Evolutionary conservation across 2,888 invertebrate species (phyloP), one percentile per base, ranked within the genome.

Genomic region (Calliopum simillimum): DNA sequence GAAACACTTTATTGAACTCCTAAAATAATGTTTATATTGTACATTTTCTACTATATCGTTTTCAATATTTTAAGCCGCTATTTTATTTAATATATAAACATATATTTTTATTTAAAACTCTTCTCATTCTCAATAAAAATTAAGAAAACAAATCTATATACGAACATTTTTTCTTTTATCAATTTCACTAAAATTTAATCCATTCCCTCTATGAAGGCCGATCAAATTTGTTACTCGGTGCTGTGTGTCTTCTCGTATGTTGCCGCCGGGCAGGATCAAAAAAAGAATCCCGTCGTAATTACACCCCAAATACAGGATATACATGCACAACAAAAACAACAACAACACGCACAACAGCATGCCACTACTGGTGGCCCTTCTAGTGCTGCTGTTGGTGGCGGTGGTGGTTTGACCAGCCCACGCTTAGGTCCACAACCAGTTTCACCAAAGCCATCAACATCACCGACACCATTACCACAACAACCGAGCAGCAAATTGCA

Each of bases 211-310:
- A 66, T 58, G 4, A 76, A 99, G 98, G 98, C 99, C 85, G 97
- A 98, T 88, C 98, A 99, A 88, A 99, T 99, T 83, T 99, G 98
- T 88, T 99, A 99, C 88, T 97, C 99, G 79, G 98, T 99, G 74
- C 90, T 99, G 79, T 99, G 99, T 89, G 97, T 99, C 77, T 99
- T 99, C 88, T 99, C 99, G 64, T 99, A 99, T 88, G 92, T 98
- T 84, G 98, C 98, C 73, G 98, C 98, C 69, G 96, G 96, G 0
- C 91, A 92, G 77, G 93, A 94, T 79, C 92, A 93, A 82, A 90
- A 90, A 84, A 89, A 89, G 79, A 82, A 83, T 73, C 85, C 82
- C 1, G 82, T 83, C 14, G 84, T 85, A 2, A 84, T 84, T 56
- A 84, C 84, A 8, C 85, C 84, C 3, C 84, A 84, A 70, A 84